These are phyloP conservation scores for Carassius carassius DNA, from an alignment of 2,113 vertebrate genomes.

Conservation along the genomic window DNA sequence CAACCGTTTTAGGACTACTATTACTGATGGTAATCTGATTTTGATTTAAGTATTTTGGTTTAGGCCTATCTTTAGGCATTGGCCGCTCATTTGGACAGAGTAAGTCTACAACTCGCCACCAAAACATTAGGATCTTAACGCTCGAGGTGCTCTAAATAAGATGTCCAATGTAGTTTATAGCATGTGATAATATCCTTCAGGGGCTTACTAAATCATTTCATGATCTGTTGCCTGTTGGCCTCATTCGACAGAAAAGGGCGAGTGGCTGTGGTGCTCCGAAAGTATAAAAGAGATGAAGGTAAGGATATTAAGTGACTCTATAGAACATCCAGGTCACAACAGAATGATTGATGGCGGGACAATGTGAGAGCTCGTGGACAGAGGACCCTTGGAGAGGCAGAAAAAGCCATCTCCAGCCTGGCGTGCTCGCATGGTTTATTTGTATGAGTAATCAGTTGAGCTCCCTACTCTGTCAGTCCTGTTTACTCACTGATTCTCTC, in stretches of 20 bases:
- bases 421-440: constrained; percentile 92
- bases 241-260: constrained; percentile 80
- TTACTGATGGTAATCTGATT: background rate
- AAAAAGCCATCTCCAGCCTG: constrained; percentile 83
- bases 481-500: constrained; percentile 98
- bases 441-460: constrained; percentile 97
- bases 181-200: constrained; percentile 40
- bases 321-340: constrained; percentile 92
- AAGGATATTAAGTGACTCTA: constrained; percentile 95
- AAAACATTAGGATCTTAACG: background rate
- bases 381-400: constrained; percentile 88
- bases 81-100: background rate
- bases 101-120: background rate
- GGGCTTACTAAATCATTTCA: constrained; percentile 56
- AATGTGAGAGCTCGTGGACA: constrained; percentile 91
- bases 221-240: constrained; percentile 67
- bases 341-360: constrained; percentile 96
- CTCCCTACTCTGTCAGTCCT: constrained; percentile 90
- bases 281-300: constrained; percentile 89
- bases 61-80: background rate
- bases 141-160: constrained; percentile 18
- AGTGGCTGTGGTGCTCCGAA: constrained; percentile 87
- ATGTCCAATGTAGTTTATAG: constrained; percentile 44
- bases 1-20: background rate
- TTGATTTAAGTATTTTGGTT: background rate